Conservation (phyloP, 2,113 vertebrate genomes). For the Argyrosomus japonicus region DNA sequence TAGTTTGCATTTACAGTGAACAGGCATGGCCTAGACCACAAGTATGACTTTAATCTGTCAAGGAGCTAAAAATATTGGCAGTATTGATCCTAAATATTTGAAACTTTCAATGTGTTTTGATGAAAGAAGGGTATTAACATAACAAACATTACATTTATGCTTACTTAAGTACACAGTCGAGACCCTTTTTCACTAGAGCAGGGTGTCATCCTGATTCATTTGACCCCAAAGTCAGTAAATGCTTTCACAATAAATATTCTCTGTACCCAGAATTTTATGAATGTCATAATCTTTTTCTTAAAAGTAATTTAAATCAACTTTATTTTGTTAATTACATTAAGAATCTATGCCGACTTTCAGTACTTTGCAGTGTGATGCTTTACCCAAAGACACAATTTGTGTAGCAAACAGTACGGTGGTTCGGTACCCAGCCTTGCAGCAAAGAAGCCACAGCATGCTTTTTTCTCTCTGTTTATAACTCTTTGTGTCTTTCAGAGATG, state of each 20-base stretch:
- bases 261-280: background rate
- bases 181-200: background rate
- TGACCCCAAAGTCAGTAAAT: background rate
- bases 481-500: conserved; percentile 85
- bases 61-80: background rate
- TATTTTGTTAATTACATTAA: too few relatives aligned
- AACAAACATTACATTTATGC: background rate
- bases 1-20: background rate
- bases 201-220: background rate
- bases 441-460: background rate
- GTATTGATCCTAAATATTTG: background rate
- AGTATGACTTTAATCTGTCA: background rate
- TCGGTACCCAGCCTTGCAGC: background rate
- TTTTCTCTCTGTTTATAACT: background rate
- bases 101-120: background rate
- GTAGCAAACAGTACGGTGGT: background rate
- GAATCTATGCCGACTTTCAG: background rate
- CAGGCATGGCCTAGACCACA: background rate
- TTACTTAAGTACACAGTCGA: background rate
- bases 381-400: background rate
- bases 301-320: too few relatives aligned
- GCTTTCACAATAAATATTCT: background rate
- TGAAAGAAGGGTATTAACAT: background rate
- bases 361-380: too few relatives aligned
- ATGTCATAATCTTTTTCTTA: background rate